These are phyloP conservation scores for Monoplex corrugatus DNA, from an alignment of 2,888 invertebrate species.

Conservation along the genomic window DNA sequence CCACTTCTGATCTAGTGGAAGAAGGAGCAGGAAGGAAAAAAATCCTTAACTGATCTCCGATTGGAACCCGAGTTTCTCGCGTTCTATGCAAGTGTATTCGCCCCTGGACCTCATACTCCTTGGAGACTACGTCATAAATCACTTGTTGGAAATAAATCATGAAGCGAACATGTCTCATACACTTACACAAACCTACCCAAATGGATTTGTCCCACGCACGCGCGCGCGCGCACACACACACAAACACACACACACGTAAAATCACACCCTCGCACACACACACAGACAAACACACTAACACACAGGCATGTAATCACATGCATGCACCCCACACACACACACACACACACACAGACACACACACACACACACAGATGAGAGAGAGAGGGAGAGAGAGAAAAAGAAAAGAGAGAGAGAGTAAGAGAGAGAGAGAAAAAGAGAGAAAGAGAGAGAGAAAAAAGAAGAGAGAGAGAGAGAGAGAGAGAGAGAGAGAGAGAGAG, in stretches of 20 bases:
- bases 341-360: background rate
- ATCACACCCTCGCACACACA: background rate
- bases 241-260: background rate
- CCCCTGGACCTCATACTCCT: no score
- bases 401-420: background rate
- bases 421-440: background rate
- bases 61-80: no score
- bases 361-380: background rate
- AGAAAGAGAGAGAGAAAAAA: conserved; percentile 15
- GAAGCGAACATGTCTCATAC: no score
- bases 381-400: background rate
- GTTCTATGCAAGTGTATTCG: no score
- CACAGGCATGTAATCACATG: background rate
- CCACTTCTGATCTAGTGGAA: no score
- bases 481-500: conserved; percentile 44
- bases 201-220: no score
- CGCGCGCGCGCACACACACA: background rate
- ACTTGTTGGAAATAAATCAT: no score
- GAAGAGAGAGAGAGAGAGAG: conserved; percentile 43
- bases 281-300: background rate
- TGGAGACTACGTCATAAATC: no score
- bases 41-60: no score
- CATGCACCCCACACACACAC: background rate
- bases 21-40: no score
- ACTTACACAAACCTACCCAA: background rate